Evolutionary conservation across 1,140 invertebrate genomes (phyloP), one percentile per base, ranked within the genome.

Genomic region (Drosophila sulfurigaster): DNA sequence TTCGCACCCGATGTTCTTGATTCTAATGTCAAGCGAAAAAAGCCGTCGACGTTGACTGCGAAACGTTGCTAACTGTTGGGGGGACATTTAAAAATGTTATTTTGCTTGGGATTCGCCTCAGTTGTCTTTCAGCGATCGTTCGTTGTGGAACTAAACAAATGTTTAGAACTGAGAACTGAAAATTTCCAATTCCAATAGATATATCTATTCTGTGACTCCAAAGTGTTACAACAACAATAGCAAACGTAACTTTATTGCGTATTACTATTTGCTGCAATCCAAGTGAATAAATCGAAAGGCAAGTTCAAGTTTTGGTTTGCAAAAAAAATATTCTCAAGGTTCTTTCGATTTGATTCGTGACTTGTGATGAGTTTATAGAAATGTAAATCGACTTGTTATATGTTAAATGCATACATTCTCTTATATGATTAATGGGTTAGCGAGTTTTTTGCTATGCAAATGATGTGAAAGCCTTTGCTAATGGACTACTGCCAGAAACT

Each of bases 51-150:
- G 60, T 64, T 52, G 60, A 62, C 57, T 59, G 58, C 58, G 30
- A 25, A 25, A 30, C 49, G 58, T 41, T 59, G 13, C 35, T 38
- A 38, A 7, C 28, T 43, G 4, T 20, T 54, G 13, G 25, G 46
- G 30, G 51, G 11, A 20, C 35, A 78, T 80, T 88, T 88, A 80
- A 79, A 85, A 67, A 59, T 78, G 70, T 69, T 64, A 68, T 71
- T 75, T 85, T 58, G 57, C 68, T 57, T 48, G 62, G 41, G 67
- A 56, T 45, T 60, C 56, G 65, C 5, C 65, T 81, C 75, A 88
- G 83, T 88, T 71, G 60, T 57, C 49, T 73, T 74, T 85, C 30
- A 70, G 64, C 85, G 67, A 88, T 88, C 81, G 78, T 67, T n/a
- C 60, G 67, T 69, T 64, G 69, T 65, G 56, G 77, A 75, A 49